Evolutionary conservation across 2,888 invertebrate species (phyloP).

Genomic region (Dichetophora obliterata): DNA sequence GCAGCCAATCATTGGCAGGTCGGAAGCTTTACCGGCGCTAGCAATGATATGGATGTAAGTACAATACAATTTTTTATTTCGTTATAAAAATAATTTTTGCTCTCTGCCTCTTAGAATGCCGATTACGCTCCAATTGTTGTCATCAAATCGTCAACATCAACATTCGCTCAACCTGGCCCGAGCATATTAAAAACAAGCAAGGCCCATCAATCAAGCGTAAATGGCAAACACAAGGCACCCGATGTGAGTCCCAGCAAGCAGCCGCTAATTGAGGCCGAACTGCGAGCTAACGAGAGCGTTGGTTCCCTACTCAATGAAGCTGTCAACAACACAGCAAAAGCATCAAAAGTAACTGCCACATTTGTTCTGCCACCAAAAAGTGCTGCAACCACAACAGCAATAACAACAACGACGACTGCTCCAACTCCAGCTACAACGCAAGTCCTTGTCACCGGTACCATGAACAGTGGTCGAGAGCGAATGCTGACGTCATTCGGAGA

Average conservation of each 20-base stretch:
- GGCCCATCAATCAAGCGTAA: constrained; percentile 39
- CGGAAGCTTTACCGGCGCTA: constrained; percentile 43
- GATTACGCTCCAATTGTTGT: constrained; percentile 68
- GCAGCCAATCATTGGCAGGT: constrained; percentile 32
- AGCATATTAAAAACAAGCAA: constrained; percentile 70
- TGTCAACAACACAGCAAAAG: constrained; percentile 36
- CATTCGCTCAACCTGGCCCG: constrained; percentile 61
- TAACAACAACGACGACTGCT: constrained; percentile 5
- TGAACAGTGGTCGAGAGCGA: constrained; percentile 63
- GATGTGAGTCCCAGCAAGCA: constrained; percentile 61
- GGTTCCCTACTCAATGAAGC: constrained; percentile 55
- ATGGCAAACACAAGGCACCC: constrained; percentile 48
- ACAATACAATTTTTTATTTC: neutral
- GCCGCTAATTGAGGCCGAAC: constrained; percentile 57
- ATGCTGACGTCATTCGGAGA: constrained; percentile 59
- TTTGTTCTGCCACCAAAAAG: constrained; percentile 39
- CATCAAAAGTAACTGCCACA: constrained; percentile 50
- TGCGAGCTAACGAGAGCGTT: constrained; percentile 55
- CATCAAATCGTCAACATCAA: constrained; percentile 47
- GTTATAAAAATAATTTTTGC: neutral
- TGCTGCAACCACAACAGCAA: neutral
- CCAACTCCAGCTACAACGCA: constrained; percentile 50
- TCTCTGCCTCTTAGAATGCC: constrained; percentile 57
- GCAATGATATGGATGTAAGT: constrained; percentile 44
- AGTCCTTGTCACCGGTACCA: constrained; percentile 59